phyloP scores from a whole-genome alignment of 2,113 vertebrate species.

The Ranitomeya variabilis region DNA sequence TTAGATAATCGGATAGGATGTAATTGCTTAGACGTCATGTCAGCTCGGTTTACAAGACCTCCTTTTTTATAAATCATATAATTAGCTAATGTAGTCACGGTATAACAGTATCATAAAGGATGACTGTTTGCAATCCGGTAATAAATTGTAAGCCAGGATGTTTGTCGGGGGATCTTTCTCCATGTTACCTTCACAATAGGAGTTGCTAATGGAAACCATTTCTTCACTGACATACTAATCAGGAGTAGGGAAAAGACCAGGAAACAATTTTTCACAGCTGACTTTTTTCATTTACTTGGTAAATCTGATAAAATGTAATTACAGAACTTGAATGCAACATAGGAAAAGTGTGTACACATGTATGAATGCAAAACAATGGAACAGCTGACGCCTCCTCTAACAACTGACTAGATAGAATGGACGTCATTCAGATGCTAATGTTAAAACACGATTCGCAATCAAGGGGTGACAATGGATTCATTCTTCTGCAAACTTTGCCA shows the following conservation, averaged over 20 bases:
- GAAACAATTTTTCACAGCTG: slow-evolving; percentile 36
- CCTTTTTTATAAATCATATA: slow-evolving; percentile 7
- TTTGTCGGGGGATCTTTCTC: slow-evolving; percentile 1
- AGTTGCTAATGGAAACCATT: slow-evolving; percentile 48
- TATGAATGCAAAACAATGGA: not conserved
- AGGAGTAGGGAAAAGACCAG: not conserved
- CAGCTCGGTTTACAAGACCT: slow-evolving; percentile 1
- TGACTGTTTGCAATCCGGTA: not conserved
- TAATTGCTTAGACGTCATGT: not conserved
- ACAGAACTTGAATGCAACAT: not conserved
- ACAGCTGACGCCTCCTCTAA: not conserved
- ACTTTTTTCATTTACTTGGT: slow-evolving; percentile 23
- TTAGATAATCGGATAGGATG: not conserved
- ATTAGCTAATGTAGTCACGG: slow-evolving; percentile 5
- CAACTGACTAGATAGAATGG: not conserved
- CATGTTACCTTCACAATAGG: slow-evolving; percentile 18
- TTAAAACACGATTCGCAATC: not conserved
- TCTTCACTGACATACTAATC: slow-evolving; percentile 42
- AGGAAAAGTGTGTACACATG: not conserved
- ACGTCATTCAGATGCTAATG: not conserved
- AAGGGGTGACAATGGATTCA: not conserved
- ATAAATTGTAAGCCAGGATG: not conserved
- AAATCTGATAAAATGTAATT: not conserved
- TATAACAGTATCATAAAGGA: slow-evolving; percentile 13
- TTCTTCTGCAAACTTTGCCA: not conserved